Evolutionary conservation across 2,888 invertebrate genomes (phyloP).

Genomic region (Dioctria rufipes): DNA sequence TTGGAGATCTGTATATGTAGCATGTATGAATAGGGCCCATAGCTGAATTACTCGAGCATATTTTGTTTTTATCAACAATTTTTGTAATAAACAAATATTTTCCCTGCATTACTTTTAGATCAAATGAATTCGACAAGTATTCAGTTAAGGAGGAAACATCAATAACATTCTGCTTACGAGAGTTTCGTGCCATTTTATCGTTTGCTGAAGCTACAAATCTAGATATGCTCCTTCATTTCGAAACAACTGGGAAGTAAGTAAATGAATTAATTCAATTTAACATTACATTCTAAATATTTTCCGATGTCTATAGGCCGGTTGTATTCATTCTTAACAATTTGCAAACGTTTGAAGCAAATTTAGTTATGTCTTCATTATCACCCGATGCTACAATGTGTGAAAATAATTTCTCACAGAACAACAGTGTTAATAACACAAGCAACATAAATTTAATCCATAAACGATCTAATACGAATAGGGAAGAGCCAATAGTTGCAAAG

Average conservation of each 20-base stretch:
- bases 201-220: conserved; percentile 85
- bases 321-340: conserved; percentile 82
- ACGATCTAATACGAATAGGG: conserved; percentile 1
- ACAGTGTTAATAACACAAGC: background rate
- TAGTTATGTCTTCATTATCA: conserved; percentile 80
- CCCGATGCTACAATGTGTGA: conserved; percentile 67
- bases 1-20: too few species aligned
- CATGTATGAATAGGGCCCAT: too few species aligned
- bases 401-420: conserved; percentile 60
- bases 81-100: too few species aligned
- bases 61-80: too few species aligned
- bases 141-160: conserved; percentile 74
- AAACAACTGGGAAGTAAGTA: conserved; percentile 80
- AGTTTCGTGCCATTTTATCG: conserved; percentile 83
- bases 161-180: conserved; percentile 89
- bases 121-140: conserved; percentile 67
- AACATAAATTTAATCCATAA: background rate
- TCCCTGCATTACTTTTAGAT: conserved; percentile 57
- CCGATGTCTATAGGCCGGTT: conserved; percentile 75
- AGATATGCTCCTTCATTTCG: conserved; percentile 81
- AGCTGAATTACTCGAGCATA: too few species aligned
- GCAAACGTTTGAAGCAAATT: conserved; percentile 82
- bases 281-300: background rate
- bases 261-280: background rate
- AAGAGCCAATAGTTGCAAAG: background rate